Evolutionary conservation across 2,113 vertebrate genomes (phyloP).

Genomic region (Bufo bufo): DNA sequence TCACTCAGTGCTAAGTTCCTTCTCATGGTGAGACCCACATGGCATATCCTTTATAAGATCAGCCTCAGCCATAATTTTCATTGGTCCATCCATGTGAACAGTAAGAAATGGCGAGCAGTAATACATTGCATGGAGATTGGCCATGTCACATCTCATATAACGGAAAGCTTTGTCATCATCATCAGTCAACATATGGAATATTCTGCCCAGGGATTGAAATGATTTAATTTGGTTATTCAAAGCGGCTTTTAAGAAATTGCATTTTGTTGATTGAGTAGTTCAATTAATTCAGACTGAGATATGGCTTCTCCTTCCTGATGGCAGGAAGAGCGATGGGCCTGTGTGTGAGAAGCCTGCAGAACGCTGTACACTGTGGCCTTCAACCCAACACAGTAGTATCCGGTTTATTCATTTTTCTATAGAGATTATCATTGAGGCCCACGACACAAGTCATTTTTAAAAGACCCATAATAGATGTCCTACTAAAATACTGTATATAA

Average conservation of each 20-base stretch:
- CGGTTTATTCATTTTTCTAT: neutral
- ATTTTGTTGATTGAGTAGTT: constrained; percentile 10
- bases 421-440: neutral
- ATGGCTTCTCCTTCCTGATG: neutral
- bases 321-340: constrained; percentile 15
- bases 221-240: neutral
- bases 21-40: too few species aligned
- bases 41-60: too few species aligned
- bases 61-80: too few species aligned
- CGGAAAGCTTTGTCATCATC: neutral
- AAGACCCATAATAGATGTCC: too few species aligned
- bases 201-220: constrained; percentile 6
- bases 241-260: neutral
- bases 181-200: neutral
- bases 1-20: too few species aligned
- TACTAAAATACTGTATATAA: too few species aligned
- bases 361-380: neutral
- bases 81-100: neutral
- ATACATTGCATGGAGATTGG: neutral
- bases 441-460: too few species aligned
- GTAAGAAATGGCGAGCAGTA: neutral
- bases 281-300: constrained; percentile 12
- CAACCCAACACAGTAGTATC: neutral
- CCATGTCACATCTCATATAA: neutral
- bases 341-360: too few species aligned